Evolutionary conservation across 2,113 vertebrate species (phyloP), one percentile per base, ranked within the genome.

Genomic region (Polyodon spathula): DNA sequence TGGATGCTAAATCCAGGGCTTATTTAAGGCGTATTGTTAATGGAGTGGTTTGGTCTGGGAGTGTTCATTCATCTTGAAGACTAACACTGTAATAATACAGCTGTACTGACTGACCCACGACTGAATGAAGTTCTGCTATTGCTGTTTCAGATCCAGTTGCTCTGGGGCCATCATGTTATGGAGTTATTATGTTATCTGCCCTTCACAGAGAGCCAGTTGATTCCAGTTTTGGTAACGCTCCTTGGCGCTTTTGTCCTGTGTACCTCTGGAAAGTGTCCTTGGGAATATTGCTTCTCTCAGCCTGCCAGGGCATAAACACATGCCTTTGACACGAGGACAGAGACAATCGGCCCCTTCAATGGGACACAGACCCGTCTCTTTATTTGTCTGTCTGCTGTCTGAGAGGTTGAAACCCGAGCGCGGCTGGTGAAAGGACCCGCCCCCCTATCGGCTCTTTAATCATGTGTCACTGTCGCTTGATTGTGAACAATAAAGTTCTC

Each of bases 401-500:
- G 71, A 37, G 73, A 59, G 60, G 53, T 69, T 71, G 86, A 85
- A 87, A 88, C 79, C 68, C 56, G 69, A 89, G 84, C 78, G 53
- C 71, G 55, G 62, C 27, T 38, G 75, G 79, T 86, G 82, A 86
- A 85, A 88, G 81, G 68, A 71, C 75, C 68, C 57, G 68, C 64
- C 66, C 37, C 61, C 66, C 66, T 72, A 60, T 57, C 54, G 61
- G 63, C 58, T 73, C 68, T 74, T 80, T 68, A 74, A 68, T 79
- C 72, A 77, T 76, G 73, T 70, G 73, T 82, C 73, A 77, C 77
- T 75, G 71, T 73, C 72, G 69, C 74, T 68, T 72, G 73, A 44
- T 44, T 44, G 43, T 44, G 76, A 81, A 89, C 84, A 89, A 89
- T 85, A 87, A 86, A 81, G 77, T 87, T 80, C 84, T 85, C 81